Evolutionary conservation across 2,888 invertebrate species (phyloP).

Genomic region (Masnerella sp.): DNA sequence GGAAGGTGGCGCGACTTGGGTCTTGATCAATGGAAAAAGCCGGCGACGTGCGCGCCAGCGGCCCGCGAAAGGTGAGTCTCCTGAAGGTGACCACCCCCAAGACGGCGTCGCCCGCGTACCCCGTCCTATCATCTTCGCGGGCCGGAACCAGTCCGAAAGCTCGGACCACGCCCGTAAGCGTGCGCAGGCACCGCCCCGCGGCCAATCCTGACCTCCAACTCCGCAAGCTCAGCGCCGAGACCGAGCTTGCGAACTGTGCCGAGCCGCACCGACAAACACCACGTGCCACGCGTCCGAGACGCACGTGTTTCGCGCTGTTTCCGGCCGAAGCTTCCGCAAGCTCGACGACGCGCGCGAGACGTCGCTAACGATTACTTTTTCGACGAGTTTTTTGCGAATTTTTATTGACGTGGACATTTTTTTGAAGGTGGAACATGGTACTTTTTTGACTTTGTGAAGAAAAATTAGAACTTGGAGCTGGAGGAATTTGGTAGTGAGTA

Average conservation of each 20-base stretch:
- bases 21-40: conserved; percentile 32
- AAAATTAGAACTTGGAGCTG: too few species aligned
- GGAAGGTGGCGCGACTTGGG: conserved; percentile 12
- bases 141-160: conserved; percentile 72
- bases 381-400: neutral
- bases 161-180: conserved; percentile 73
- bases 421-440: too few species aligned
- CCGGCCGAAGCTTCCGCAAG: conserved; percentile 41
- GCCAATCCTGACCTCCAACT: conserved; percentile 72
- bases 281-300: conserved; percentile 75
- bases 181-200: conserved; percentile 75
- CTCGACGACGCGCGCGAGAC: neutral
- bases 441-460: too few species aligned
- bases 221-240: conserved; percentile 68
- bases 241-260: conserved; percentile 70
- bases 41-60: conserved; percentile 39
- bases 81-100: conserved; percentile 71
- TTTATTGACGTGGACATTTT: too few species aligned
- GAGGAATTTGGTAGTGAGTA: too few species aligned
- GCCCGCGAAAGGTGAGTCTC: conserved; percentile 42
- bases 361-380: neutral
- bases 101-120: conserved; percentile 65
- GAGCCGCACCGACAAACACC: conserved; percentile 73
- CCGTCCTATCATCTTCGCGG: conserved; percentile 73
- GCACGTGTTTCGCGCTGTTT: conserved; percentile 73